Conservation (phyloP, 1,140 invertebrate genomes). For the Formica selysi region DNA sequence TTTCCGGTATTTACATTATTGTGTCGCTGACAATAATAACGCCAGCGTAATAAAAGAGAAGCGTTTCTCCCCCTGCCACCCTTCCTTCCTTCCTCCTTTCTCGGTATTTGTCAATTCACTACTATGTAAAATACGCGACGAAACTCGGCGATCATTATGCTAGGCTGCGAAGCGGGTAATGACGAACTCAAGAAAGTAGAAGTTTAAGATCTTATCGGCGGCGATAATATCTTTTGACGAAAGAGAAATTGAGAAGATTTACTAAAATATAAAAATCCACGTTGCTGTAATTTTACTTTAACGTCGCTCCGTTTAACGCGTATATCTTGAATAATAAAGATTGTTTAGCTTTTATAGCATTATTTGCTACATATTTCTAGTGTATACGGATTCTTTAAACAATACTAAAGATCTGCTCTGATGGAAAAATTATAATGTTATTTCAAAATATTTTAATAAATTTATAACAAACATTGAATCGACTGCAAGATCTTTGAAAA, state of each 20-base stretch:
- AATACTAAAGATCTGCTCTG: neutral
- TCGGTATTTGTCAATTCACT: constrained; percentile 59
- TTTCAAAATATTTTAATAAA: neutral
- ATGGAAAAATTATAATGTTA: constrained; percentile 20
- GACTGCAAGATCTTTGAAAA: constrained; percentile 22
- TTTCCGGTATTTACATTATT: constrained; percentile 18
- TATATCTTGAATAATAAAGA: constrained; percentile 1
- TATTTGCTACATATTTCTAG: neutral
- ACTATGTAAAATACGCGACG: constrained; percentile 46
- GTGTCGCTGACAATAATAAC: constrained; percentile 26
- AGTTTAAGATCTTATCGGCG: constrained; percentile 26
- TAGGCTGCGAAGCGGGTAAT: constrained; percentile 46
- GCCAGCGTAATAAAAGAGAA: neutral
- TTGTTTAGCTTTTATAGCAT: neutral
- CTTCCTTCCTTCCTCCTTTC: constrained; percentile 23
- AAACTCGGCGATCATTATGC: constrained; percentile 56
- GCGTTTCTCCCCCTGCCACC: constrained; percentile 11
- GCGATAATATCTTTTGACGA: constrained; percentile 4
- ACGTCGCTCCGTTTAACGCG: neutral
- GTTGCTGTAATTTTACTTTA: neutral
- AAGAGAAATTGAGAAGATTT: neutral
- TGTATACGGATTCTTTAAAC: neutral
- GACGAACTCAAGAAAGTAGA: constrained; percentile 38
- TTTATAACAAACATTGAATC: constrained; percentile 19
- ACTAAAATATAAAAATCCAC: neutral